Evolutionary conservation across 2,797 vertebrate species (phyloP).

Genomic region (Lateolabrax maculatus): DNA sequence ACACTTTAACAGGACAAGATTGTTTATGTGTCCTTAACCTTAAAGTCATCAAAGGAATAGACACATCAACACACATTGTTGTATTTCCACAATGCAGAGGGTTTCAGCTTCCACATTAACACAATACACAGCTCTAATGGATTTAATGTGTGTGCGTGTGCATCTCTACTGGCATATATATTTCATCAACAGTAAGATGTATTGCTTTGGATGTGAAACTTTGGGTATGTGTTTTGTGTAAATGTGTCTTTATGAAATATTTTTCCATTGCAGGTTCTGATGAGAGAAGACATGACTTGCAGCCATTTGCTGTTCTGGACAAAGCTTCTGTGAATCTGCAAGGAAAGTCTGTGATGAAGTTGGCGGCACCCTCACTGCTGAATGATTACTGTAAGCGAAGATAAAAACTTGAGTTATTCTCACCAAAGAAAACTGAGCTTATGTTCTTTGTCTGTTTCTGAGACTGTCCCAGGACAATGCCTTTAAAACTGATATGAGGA

Average conservation of each 20-base stretch:
- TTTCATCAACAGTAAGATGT: neutral
- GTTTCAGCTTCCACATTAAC: neutral
- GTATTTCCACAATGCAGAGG: neutral
- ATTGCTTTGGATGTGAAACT: neutral
- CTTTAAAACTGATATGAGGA: slow-evolving; percentile 30
- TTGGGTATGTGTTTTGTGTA: neutral
- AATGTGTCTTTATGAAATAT: neutral
- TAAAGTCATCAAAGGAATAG: neutral
- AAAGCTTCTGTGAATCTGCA: slow-evolving; percentile 15
- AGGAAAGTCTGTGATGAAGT: slow-evolving; percentile 59
- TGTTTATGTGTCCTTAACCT: neutral
- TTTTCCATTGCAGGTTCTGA: slow-evolving; percentile 35
- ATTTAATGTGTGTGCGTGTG: neutral
- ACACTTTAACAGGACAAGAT: neutral
- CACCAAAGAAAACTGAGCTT: neutral
- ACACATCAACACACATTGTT: neutral
- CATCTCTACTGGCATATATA: neutral
- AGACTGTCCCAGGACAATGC: neutral
- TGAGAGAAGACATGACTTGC: slow-evolving; percentile 17
- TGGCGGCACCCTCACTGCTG: slow-evolving; percentile 80
- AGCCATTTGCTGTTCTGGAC: slow-evolving; percentile 64
- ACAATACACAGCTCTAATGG: neutral
- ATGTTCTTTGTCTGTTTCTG: neutral
- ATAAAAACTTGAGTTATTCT: neutral
- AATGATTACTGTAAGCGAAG: slow-evolving; percentile 87